These are phyloP conservation scores for Hirtodrosophila confusa DNA, from an alignment of 2,888 invertebrate species.

Conservation along the genomic window DNA sequence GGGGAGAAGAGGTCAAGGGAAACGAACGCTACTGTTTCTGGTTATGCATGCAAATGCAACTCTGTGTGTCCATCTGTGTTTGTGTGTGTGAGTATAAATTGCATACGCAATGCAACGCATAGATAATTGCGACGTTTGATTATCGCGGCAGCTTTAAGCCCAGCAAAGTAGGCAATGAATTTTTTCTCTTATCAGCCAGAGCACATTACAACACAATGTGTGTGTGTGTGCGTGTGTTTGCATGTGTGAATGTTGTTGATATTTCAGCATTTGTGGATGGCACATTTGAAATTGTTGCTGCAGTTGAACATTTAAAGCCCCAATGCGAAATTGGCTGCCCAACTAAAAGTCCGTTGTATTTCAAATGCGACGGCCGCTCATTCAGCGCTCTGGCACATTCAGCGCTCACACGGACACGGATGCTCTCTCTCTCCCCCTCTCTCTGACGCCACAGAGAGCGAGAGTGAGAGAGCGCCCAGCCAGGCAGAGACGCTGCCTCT, in stretches of 20 bases:
- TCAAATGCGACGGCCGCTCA: constrained; percentile 53
- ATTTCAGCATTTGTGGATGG: constrained; percentile 8
- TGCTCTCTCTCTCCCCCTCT: constrained; percentile 30
- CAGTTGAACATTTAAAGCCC: constrained; percentile 31
- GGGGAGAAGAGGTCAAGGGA: constrained; percentile 25
- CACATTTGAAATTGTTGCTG: constrained; percentile 39
- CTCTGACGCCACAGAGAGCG: constrained; percentile 14
- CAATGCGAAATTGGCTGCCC: constrained; percentile 46
- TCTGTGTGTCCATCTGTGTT: background rate
- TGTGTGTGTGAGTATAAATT: constrained; percentile 37
- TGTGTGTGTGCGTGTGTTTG: constrained; percentile 3
- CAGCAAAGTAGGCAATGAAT: constrained; percentile 69
- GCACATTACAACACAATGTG: constrained; percentile 14
- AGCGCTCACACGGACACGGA: constrained; percentile 42
- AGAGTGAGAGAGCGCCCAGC: constrained; percentile 20
- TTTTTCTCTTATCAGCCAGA: constrained; percentile 41
- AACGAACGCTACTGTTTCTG: constrained; percentile 42
- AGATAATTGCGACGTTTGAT: constrained; percentile 68
- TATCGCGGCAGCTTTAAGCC: constrained; percentile 57
- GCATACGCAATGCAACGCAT: constrained; percentile 53
- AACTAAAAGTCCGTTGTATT: constrained; percentile 56
- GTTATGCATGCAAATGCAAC: constrained; percentile 53
- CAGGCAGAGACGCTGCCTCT: background rate
- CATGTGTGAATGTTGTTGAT: constrained; percentile 14
- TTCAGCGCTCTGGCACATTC: constrained; percentile 48